A percentile compares a stretch with the other conserved stretches of the same genome.
phyloP scores from a whole-genome alignment of 2,797 vertebrate species.

The Gambelia wislizenii region DNA sequence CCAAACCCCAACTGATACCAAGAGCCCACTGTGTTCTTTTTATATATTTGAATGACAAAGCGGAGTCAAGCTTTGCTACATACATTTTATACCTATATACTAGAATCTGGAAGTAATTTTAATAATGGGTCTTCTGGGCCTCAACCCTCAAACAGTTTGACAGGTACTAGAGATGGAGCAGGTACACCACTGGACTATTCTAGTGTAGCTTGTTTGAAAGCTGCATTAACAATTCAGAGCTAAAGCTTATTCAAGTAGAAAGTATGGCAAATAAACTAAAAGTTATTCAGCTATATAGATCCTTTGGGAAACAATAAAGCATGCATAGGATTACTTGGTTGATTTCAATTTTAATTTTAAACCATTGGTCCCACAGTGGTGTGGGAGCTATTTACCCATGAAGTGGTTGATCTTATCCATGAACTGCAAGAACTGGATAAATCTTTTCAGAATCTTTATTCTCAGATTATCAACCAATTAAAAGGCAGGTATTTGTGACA shows the following conservation, averaged over 20 bases:
- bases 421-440: background rate
- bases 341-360: constrained; percentile 1
- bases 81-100: background rate
- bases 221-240: background rate
- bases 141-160: background rate
- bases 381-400: background rate
- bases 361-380: background rate
- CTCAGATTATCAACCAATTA: too few species aligned
- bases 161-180: background rate
- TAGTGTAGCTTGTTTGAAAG: background rate
- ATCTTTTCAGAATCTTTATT: background rate
- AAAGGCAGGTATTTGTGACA: too few species aligned
- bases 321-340: background rate
- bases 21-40: background rate
- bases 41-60: background rate
- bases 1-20: too few species aligned
- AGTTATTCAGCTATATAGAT: too few species aligned
- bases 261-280: background rate
- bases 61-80: background rate
- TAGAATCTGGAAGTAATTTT: background rate
- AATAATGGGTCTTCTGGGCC: background rate
- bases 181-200: background rate
- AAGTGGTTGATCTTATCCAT: background rate
- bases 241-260: background rate
- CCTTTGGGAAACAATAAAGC: too few species aligned